Evolutionary conservation across 2,888 invertebrate genomes (phyloP).

Genomic region (Cryptocephalus primarius): DNA sequence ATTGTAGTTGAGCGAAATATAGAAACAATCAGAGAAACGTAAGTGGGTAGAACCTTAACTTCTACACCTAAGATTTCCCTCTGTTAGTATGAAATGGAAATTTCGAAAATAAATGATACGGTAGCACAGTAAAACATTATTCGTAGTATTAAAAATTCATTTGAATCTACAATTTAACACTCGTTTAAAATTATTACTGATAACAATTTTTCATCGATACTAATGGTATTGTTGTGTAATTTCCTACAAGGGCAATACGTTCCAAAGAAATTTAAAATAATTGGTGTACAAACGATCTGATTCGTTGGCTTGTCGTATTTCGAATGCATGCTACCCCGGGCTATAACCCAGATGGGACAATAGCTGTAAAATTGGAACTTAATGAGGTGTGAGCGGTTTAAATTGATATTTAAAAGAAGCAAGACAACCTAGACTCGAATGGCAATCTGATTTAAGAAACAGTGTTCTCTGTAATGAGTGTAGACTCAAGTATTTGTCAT

Average conservation of each 20-base stretch:
- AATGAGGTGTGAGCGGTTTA: constrained; percentile 41
- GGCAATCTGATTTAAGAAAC: constrained; percentile 39
- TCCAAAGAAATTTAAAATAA: constrained; percentile 13
- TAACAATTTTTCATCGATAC: too few relatives aligned
- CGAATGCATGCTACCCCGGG: constrained; percentile 35
- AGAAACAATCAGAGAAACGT: too few relatives aligned
- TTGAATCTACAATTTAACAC: too few relatives aligned
- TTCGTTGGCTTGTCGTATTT: constrained; percentile 21
- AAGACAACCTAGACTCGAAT: constrained; percentile 38
- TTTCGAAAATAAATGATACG: too few relatives aligned
- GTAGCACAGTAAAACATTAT: too few relatives aligned
- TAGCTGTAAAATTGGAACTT: constrained; percentile 42
- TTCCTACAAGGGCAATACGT: constrained; percentile 11
- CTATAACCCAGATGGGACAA: constrained; percentile 40
- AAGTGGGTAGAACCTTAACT: too few relatives aligned
- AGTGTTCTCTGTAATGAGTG: constrained; percentile 36
- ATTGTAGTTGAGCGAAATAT: too few relatives aligned
- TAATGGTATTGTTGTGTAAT: too few relatives aligned
- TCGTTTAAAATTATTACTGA: too few relatives aligned
- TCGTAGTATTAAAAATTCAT: too few relatives aligned
- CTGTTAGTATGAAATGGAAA: too few relatives aligned
- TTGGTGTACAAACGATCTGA: constrained; percentile 18
- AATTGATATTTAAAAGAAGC: constrained; percentile 42
- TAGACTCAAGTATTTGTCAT: constrained; percentile 29
- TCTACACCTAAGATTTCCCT: too few relatives aligned